A percentile compares a stretch with the other conserved stretches of the same genome.
These are phyloP conservation scores for Tigriopus californicus DNA, from an alignment of 2,888 invertebrate species.

Conservation along the genomic window DNA sequence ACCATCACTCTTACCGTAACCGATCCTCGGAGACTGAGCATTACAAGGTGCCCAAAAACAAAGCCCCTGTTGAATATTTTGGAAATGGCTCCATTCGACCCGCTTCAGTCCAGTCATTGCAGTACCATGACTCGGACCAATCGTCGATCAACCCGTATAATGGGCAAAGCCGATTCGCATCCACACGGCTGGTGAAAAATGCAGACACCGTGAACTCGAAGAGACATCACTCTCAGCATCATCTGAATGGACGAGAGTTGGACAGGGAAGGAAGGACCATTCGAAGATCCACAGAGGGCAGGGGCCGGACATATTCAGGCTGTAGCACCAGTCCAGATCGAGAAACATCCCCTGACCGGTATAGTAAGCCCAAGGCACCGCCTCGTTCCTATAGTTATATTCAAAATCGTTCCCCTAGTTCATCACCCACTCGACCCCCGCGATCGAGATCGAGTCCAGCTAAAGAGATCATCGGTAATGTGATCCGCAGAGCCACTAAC, in stretches of 20 bases:
- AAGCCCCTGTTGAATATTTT: not conserved
- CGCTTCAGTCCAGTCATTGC: too few relatives aligned
- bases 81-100: too few relatives aligned
- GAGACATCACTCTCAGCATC: too few relatives aligned
- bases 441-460: constrained; percentile 3
- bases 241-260: not conserved
- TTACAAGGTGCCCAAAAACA: constrained; percentile 15
- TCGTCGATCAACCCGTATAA: not conserved
- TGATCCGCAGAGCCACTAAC: not conserved
- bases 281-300: not conserved
- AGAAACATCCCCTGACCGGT: constrained; percentile 5
- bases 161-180: not conserved
- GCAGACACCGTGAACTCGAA: not conserved
- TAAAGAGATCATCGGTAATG: not conserved
- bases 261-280: constrained; percentile 6
- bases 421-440: constrained; percentile 12
- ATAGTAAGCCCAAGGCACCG: not conserved
- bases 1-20: not conserved
- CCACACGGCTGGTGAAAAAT: constrained; percentile 9
- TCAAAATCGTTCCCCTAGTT: constrained; percentile 10
- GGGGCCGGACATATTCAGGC: constrained; percentile 6
- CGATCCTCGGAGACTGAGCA: not conserved
- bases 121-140: not conserved
- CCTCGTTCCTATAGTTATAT: not conserved
- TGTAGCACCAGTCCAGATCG: constrained; percentile 13